Conservation (phyloP, 53 echinoderm and acorn worm genomes). For the Echinarachnius parma region DNA sequence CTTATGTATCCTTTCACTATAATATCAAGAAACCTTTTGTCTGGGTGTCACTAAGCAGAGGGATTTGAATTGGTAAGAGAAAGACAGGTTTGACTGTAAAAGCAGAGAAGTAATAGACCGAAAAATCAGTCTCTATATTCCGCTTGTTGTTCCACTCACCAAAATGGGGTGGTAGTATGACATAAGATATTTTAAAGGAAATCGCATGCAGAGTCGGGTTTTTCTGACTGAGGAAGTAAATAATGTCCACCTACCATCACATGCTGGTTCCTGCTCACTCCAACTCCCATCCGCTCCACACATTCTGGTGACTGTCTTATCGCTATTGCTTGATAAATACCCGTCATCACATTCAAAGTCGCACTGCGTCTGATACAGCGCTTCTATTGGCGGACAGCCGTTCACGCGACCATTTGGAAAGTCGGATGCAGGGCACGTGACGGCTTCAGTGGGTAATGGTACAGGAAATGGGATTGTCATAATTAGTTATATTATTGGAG, state of each 20-base stretch:
- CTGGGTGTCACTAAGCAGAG: too few species aligned
- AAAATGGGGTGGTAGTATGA: too few species aligned
- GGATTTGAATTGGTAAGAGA: too few species aligned
- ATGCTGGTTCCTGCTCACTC: conserved; percentile 3
- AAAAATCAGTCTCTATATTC: too few species aligned
- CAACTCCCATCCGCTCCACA: conserved; percentile 26
- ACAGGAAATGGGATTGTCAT: neutral
- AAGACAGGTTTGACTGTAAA: too few species aligned
- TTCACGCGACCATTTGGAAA: conserved; percentile 17
- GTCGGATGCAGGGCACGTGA: neutral
- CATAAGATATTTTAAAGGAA: too few species aligned
- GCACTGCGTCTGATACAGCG: conserved; percentile 20
- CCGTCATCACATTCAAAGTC: conserved; percentile 29
- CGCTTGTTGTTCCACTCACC: too few species aligned
- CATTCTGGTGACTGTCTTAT: neutral
- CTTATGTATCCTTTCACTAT: too few species aligned
- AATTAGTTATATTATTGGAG: neutral
- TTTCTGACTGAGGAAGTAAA: too few species aligned
- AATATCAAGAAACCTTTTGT: too few species aligned
- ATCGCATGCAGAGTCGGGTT: too few species aligned
- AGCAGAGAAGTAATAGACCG: too few species aligned
- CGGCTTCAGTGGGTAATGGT: conserved; percentile 3
- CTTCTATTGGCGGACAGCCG: conserved; percentile 21
- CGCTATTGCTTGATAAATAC: conserved; percentile 10
- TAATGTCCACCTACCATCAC: conserved; percentile 17